Evolutionary conservation across 2,797 vertebrate genomes (phyloP).

Genomic region (Oceanodroma leucorhoa): DNA sequence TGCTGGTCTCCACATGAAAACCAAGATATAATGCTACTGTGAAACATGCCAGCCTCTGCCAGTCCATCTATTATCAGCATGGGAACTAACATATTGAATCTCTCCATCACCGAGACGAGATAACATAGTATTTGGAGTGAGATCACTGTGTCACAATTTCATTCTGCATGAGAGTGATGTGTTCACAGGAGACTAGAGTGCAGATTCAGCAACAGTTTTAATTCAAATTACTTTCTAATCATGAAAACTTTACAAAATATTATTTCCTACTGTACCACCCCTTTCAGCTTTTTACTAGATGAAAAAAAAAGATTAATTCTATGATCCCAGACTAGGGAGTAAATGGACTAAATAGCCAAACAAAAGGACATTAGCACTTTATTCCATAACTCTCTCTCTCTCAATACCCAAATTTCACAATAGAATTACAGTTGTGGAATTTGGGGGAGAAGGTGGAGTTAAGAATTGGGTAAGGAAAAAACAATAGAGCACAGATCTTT

Average conservation of each 20-base stretch:
- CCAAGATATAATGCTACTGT: background rate
- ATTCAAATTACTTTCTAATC: background rate
- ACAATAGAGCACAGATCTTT: background rate
- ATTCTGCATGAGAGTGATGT: background rate
- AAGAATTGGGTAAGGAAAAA: background rate
- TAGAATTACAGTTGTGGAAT: background rate
- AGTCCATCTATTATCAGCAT: background rate
- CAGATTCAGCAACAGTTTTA: background rate
- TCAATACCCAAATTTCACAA: background rate
- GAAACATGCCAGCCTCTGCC: background rate
- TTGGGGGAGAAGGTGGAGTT: accelerated
- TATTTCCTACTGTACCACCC: background rate
- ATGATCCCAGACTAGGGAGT: background rate
- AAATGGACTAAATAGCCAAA: background rate
- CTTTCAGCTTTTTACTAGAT: background rate
- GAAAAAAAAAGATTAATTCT: background rate
- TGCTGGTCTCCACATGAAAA: background rate
- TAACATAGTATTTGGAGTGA: background rate
- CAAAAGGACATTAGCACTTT: background rate
- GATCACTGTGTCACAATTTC: background rate
- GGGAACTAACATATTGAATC: background rate
- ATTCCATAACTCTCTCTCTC: background rate
- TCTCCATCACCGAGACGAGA: background rate
- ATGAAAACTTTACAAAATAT: background rate
- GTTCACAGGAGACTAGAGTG: background rate